Evolutionary conservation across 2,888 invertebrate genomes (phyloP), one percentile per base, ranked within the genome.

Genomic region (Nemotelus nigrinus): DNA sequence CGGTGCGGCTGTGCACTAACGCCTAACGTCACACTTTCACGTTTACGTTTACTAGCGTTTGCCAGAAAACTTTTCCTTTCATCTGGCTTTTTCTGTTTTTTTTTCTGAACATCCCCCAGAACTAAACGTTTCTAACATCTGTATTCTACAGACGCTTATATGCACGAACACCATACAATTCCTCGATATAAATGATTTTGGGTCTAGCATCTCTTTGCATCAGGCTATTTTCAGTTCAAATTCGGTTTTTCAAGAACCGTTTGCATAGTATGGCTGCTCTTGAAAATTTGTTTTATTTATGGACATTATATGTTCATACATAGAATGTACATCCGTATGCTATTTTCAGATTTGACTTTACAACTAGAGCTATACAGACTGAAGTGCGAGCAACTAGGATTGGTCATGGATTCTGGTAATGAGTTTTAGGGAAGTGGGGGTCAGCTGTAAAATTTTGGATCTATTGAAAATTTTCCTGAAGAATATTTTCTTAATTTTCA

Each of bases 271-370:
- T 68, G 50, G 68, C 10, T 68, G 68, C 50, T 68, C 68, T 68
- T 68, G 68, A 55, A 70, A 70, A 55, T 55, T 70, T 55, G 43
- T 41, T 70, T 70, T 70, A 70, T 70, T 70, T 70, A 70, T 70
- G 41, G 60, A 39, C 41, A 41, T 25, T 25, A 25, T 25, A 25
- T 25, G 25, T 25, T 25, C 25, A 25, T 25, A 25, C 25, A 1
- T 25, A 25, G 25, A 25, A 25, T 25, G 25, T 25, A 39, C 60
- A 60, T 60, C 60, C 60, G 60, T 43, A 60, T 25, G 60, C 60
- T 60, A 60, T 60, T 60, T 60, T 60, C 60, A 60, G 57, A 7
- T 25, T 7, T 25, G 57, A 3, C 57, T 25, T 57, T 57, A 57
- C 53, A 53, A 25, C 57, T 57, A 25, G 57, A 57, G 25, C 25